Evolutionary conservation across 2,888 invertebrate genomes (phyloP).

Genomic region (Agriopis leucophaearia): DNA sequence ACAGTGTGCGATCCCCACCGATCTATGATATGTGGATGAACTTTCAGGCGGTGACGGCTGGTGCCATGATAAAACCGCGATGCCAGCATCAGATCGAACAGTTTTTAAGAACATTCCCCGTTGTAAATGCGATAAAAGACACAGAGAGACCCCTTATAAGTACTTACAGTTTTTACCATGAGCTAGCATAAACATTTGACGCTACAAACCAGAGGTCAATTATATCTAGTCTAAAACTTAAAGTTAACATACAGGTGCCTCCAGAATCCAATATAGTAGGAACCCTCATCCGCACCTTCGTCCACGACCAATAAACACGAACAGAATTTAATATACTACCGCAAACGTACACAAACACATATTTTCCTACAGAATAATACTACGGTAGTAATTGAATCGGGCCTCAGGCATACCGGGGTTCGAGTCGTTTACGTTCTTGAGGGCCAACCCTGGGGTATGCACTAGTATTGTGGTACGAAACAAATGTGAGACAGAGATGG

Average conservation of each 20-base stretch:
- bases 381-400: conserved; percentile 85
- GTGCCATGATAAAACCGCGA: too few relatives aligned
- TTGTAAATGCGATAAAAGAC: too few relatives aligned
- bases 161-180: background rate
- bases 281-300: conserved; percentile 42
- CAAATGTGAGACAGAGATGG: conserved; percentile 67
- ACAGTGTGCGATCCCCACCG: too few relatives aligned
- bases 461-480: conserved; percentile 79
- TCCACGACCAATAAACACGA: conserved; percentile 52
- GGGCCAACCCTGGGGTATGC: conserved; percentile 67
- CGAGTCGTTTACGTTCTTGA: conserved; percentile 83
- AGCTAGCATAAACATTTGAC: conserved; percentile 52
- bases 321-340: conserved; percentile 74
- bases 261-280: conserved; percentile 45
- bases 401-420: conserved; percentile 82
- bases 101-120: too few relatives aligned
- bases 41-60: too few relatives aligned
- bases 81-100: too few relatives aligned
- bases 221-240: conserved; percentile 15
- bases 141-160: too few relatives aligned
- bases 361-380: conserved; percentile 84
- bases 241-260: conserved; percentile 38
- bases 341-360: conserved; percentile 78
- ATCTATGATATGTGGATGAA: too few relatives aligned
- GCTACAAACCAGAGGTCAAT: conserved; percentile 56